These are phyloP conservation scores for Phrynocephalus versicolor DNA, from an alignment of 2,113 vertebrate species.

Conservation along the genomic window DNA sequence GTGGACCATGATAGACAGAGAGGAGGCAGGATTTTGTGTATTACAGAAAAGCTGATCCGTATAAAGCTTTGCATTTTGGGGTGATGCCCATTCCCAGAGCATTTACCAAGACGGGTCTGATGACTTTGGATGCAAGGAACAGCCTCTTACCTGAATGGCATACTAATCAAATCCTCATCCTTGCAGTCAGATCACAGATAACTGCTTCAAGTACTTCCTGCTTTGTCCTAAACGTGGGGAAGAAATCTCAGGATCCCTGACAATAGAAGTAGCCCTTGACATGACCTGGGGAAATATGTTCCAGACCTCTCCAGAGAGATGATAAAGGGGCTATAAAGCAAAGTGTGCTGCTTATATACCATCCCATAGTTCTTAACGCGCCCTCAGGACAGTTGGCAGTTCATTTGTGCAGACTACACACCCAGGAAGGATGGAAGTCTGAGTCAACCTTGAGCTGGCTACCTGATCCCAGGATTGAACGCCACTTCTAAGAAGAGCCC, in stretches of 20 bases:
- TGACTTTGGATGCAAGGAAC: not conserved
- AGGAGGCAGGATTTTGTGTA: not conserved
- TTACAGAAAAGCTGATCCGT: not conserved
- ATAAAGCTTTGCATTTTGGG: not conserved
- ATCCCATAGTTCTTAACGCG: too few relatives aligned
- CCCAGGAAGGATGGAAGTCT: too few relatives aligned
- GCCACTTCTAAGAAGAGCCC: too few relatives aligned
- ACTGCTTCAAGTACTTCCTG: not conserved
- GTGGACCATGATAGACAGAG: not conserved
- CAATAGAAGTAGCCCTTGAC: not conserved
- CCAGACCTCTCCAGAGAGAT: not conserved
- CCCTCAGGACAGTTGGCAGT: too few relatives aligned
- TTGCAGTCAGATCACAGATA: not conserved
- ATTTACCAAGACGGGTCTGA: not conserved
- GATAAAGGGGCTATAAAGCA: not conserved
- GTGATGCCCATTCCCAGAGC: not conserved
- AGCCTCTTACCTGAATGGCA: not conserved
- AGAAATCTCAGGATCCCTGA: not conserved
- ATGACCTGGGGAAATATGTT: not conserved
- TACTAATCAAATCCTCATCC: not conserved
- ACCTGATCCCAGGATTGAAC: too few relatives aligned
- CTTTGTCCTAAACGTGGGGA: not conserved
- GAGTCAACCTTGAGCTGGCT: too few relatives aligned
- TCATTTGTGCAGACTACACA: too few relatives aligned
- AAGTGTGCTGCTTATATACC: not conserved